phyloP scores from a whole-genome alignment of 2,113 vertebrate species.

The Numida meleagris region DNA sequence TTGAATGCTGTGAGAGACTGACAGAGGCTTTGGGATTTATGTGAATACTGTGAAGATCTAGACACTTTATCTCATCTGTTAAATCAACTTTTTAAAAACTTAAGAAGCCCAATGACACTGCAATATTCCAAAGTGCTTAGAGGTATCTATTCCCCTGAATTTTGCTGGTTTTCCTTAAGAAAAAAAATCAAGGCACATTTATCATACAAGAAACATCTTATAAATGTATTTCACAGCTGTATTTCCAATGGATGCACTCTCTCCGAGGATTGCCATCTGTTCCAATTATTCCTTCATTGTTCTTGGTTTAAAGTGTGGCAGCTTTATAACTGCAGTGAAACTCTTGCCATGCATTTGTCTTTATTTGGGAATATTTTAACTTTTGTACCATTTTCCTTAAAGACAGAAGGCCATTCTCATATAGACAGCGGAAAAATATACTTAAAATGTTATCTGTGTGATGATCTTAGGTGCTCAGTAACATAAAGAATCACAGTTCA shows the following conservation, averaged over 20 bases:
- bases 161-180: slow-evolving; percentile 53
- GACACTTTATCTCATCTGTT: neutral
- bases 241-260: slow-evolving; percentile 59
- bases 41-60: neutral
- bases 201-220: slow-evolving; percentile 56
- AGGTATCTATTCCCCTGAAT: slow-evolving; percentile 23
- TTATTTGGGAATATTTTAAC: neutral
- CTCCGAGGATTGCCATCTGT: slow-evolving; percentile 72
- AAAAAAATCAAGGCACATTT: slow-evolving; percentile 26
- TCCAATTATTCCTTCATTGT: slow-evolving; percentile 73
- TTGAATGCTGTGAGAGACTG: neutral
- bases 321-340: slow-evolving; percentile 66
- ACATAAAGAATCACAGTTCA: neutral
- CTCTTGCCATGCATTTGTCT: slow-evolving; percentile 40
- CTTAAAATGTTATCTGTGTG: neutral
- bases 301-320: slow-evolving; percentile 65
- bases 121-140: slow-evolving; percentile 34
- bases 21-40: neutral
- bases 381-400: neutral
- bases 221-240: slow-evolving; percentile 68
- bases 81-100: neutral
- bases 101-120: neutral
- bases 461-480: neutral
- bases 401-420: neutral
- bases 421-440: neutral